A percentile compares a stretch with the other conserved stretches of the same genome.
These are phyloP conservation scores for Girardinus metallicus DNA, from an alignment of 2,797 vertebrate species.

Conservation along the genomic window DNA sequence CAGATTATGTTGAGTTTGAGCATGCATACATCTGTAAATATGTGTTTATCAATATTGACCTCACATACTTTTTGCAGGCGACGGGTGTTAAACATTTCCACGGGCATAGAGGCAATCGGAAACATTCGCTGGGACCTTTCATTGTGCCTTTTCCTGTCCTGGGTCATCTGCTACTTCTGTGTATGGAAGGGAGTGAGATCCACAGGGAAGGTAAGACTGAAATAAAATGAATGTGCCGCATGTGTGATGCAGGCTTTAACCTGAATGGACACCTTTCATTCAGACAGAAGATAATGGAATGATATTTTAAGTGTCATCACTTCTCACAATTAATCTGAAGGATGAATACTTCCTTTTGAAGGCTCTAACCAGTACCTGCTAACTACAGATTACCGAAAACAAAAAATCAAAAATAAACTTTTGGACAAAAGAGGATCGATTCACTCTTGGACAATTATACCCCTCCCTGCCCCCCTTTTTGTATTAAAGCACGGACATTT, in stretches of 20 bases:
- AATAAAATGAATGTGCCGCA: not conserved
- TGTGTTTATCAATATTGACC: not conserved
- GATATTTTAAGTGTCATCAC: not conserved
- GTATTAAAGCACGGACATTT: not conserved
- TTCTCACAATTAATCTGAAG: not conserved
- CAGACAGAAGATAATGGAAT: not conserved
- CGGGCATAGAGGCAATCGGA: slow-evolving; percentile 86
- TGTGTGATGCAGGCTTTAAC: not conserved
- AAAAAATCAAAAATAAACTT: not conserved
- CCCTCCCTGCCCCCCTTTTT: not conserved
- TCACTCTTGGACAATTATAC: not conserved
- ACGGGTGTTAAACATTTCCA: slow-evolving; percentile 86
- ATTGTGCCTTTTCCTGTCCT: slow-evolving; percentile 87
- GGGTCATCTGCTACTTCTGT: slow-evolving; percentile 92
- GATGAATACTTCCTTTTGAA: not conserved
- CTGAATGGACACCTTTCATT: not conserved
- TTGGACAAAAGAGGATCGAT: not conserved
- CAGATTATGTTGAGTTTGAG: not conserved
- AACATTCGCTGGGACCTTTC: slow-evolving; percentile 87
- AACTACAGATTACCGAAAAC: not conserved
- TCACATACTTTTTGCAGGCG: slow-evolving; percentile 72
- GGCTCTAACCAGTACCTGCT: not conserved
- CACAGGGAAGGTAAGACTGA: slow-evolving; percentile 86
- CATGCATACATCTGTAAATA: not conserved
- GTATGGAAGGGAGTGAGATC: slow-evolving; percentile 94